Evolutionary conservation across 2,888 invertebrate genomes (phyloP), one percentile per base, ranked within the genome.

Genomic region (Mythimna loreyi): DNA sequence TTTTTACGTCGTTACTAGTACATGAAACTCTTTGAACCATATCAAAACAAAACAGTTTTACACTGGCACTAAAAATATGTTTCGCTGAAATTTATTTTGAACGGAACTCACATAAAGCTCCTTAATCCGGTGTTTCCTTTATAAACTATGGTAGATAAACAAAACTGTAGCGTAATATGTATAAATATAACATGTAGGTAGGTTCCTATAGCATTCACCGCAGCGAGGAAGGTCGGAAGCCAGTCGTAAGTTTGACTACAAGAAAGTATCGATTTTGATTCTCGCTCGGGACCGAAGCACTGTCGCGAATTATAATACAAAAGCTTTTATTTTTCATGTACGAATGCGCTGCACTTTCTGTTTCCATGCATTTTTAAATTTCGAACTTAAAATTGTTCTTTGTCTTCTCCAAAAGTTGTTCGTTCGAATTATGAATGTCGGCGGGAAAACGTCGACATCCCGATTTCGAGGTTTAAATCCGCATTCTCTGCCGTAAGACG

Each of bases 181-280:
- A 63, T 40, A 23, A 52, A 47, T 23, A 49, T 47, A 52, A 5
- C 21, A 58, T 49, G 25, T 55, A 63, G 28, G 9, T 47, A 28
- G 56, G 23, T 62, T 45, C 16, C 23, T 67, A 61, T 47, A 66
- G 25, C 63, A 62, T 65, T 60, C 43, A 56, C 67, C 59, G 75
- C 71, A 78, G 56, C 74, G 80, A 66, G 67, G 72, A 80, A 82
- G 82, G 79, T 82, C 82, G 74, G 79, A 76, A 80, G 66, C 75
- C 78, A 74, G 76, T 83, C 68, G 76, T 83, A 86, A 87, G 79
- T 86, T 87, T 75, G 78, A 69, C 64, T 77, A 84, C 86, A 81
- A 84, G 83, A 86, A 86, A 84, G 80, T 89, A 89, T 88, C 85
- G 87, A 89, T 86, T 83, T 75, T 47, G 57, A 60, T 68, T 60